A percentile compares a stretch with the other conserved stretches of the same genome.
Conservation (phyloP, 2,797 vertebrate species). For the Cynodonichthys magdalenae region DNA sequence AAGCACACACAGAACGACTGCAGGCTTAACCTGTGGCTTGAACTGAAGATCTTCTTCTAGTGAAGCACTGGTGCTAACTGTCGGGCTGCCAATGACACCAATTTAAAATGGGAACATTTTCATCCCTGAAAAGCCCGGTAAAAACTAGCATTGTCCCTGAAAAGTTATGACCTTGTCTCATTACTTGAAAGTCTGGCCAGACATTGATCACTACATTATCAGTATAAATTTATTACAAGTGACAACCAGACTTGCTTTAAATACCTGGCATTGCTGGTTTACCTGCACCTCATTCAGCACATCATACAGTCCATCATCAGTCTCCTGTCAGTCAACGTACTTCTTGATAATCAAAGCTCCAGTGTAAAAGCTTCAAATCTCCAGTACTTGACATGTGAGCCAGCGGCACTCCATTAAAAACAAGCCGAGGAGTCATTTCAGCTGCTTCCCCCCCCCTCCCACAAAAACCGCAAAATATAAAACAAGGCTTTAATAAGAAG, state of each 20-base stretch:
- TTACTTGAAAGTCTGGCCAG: neutral
- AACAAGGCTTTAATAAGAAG: slow-evolving; percentile 58
- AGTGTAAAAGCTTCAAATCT: slow-evolving; percentile 39
- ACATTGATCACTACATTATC: slow-evolving; percentile 6
- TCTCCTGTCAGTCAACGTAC: slow-evolving; percentile 14
- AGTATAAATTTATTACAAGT: slow-evolving; percentile 3
- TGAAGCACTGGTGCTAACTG: no score
- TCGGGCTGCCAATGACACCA: no score
- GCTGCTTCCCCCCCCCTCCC: slow-evolving; percentile 19
- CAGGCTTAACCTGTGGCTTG: no score
- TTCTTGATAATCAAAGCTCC: slow-evolving; percentile 21
- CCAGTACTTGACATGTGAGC: slow-evolving; percentile 52
- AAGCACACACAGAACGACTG: no score
- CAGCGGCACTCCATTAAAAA: slow-evolving; percentile 60
- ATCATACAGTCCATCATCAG: neutral
- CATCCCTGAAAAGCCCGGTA: no score
- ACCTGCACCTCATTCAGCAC: slow-evolving; percentile 12
- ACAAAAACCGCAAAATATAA: slow-evolving; percentile 50
- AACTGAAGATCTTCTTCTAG: no score
- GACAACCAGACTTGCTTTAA: slow-evolving; percentile 7
- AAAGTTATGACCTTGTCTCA: neutral
- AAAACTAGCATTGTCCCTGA: neutral
- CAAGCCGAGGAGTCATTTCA: slow-evolving; percentile 47
- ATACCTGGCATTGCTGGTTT: slow-evolving; percentile 11
- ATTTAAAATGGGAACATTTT: no score